phyloP scores from a whole-genome alignment of 2,797 vertebrate genomes.

The Gadopsis marmoratus region DNA sequence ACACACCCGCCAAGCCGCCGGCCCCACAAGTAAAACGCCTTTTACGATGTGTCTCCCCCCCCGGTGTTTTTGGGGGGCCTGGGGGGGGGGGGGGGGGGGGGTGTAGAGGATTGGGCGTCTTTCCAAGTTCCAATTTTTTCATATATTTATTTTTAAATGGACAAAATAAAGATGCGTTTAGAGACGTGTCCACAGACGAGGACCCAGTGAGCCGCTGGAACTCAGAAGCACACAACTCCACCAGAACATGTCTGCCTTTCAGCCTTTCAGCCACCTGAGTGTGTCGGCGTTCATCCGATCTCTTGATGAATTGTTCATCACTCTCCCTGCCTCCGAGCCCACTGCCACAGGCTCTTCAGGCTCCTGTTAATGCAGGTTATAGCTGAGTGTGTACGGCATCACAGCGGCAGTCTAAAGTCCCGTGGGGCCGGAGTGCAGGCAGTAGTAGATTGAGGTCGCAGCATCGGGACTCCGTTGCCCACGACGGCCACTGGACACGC shows the following conservation, averaged over 20 bases:
- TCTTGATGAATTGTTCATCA: neutral
- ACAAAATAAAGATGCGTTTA: too few relatives aligned
- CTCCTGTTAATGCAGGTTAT: neutral
- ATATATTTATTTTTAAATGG: neutral
- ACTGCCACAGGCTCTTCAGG: neutral
- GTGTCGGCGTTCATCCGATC: neutral
- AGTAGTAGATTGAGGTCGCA: conserved; percentile 55
- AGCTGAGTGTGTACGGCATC: conserved; percentile 1
- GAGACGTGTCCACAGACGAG: neutral
- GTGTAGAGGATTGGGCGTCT: neutral
- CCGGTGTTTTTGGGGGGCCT: too few relatives aligned
- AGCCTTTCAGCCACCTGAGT: neutral
- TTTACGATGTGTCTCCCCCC: too few relatives aligned
- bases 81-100: too few relatives aligned
- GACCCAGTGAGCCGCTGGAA: neutral
- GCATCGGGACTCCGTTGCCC: conserved; percentile 28
- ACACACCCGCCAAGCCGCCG: too few relatives aligned
- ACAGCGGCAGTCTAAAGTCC: neutral
- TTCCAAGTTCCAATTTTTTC: neutral
- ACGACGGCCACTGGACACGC: conserved; percentile 12
- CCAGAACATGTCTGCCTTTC: neutral
- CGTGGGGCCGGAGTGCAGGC: conserved; percentile 18
- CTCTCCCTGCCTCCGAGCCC: neutral
- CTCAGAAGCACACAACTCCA: neutral
- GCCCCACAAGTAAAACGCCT: too few relatives aligned